Conservation (phyloP, 2,113 vertebrate genomes). For the Rhea pennata region DNA sequence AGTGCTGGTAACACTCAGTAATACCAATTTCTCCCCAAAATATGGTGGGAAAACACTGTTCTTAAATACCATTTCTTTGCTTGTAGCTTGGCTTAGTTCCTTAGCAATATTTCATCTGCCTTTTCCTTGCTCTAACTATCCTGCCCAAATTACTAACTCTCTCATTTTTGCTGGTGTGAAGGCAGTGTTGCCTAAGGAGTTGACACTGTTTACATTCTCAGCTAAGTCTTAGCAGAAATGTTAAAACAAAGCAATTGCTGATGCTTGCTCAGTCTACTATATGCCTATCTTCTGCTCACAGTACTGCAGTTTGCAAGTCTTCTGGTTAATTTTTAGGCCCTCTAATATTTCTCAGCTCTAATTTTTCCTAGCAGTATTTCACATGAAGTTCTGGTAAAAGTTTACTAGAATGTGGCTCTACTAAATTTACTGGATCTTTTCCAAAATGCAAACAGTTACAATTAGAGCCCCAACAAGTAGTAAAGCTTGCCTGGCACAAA, state of each 20-base stretch:
- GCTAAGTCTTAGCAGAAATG: neutral
- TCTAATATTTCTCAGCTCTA: neutral
- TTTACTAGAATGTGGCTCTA: neutral
- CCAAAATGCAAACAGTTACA: neutral
- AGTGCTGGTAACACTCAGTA: neutral
- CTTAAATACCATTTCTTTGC: neutral
- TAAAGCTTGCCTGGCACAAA: neutral
- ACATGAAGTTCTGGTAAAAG: neutral
- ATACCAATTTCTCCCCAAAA: neutral
- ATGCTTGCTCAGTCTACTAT: neutral
- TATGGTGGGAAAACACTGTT: neutral
- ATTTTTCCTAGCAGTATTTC: neutral
- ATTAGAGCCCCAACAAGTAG: neutral
- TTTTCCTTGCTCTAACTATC: neutral
- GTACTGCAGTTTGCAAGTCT: neutral
- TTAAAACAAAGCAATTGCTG: neutral
- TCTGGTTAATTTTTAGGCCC: neutral
- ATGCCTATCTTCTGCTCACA: neutral
- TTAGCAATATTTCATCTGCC: neutral
- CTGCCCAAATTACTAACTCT: neutral
- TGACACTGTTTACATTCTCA: neutral
- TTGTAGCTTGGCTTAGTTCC: neutral
- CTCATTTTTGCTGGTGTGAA: neutral
- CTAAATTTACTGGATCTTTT: neutral
- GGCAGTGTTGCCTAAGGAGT: neutral